Conservation (phyloP, 2,113 vertebrate species). For the Pollachius pollachius region DNA sequence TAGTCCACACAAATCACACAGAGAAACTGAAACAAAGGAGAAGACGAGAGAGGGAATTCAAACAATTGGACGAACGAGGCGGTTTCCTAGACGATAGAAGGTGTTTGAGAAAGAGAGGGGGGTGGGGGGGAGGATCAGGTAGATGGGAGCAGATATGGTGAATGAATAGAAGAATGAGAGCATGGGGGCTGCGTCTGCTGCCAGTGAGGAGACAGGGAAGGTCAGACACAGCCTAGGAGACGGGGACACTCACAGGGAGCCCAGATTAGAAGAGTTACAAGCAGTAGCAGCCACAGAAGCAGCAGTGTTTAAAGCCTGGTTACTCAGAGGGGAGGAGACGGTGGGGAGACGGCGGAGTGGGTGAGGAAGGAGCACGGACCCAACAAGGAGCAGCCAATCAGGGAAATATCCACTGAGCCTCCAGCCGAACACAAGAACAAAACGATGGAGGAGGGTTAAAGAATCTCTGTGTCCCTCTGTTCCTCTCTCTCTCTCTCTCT, state of each 20-base stretch:
- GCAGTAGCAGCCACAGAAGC: conserved; percentile 11
- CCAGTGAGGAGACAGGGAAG: conserved; percentile 13
- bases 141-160: background rate
- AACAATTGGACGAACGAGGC: too few species aligned
- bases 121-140: background rate
- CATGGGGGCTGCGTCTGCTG: background rate
- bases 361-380: conserved; percentile 2
- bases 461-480: background rate
- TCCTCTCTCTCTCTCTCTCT: background rate
- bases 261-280: conserved; percentile 31
- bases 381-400: conserved; percentile 8
- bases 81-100: background rate
- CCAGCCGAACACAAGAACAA: conserved; percentile 40
- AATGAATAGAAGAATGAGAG: conserved; percentile 1
- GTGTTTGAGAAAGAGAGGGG: too few species aligned
- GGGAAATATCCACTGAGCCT: conserved; percentile 32
- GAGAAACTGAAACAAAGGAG: background rate
- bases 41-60: background rate
- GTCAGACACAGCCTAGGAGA: conserved; percentile 29
- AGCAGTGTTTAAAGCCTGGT: conserved; percentile 2
- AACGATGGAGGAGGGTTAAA: conserved; percentile 44
- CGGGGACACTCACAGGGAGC: conserved; percentile 5
- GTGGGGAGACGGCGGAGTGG: background rate
- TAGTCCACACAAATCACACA: conserved; percentile 14
- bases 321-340: conserved; percentile 23